Evolutionary conservation across 2,888 invertebrate genomes (phyloP).

Genomic region (Galerucella calmariensis): DNA sequence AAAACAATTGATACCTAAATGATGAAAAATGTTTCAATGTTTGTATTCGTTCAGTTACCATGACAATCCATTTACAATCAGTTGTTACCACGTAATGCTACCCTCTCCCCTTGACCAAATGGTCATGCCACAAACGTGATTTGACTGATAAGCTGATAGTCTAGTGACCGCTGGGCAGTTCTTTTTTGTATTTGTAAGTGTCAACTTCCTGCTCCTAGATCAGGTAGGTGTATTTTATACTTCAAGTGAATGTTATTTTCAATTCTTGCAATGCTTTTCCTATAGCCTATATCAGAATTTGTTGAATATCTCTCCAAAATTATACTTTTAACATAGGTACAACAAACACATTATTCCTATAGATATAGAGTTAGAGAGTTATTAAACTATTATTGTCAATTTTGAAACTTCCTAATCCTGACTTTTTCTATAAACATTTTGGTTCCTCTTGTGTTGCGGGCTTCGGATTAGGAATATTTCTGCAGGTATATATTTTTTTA

Average conservation of each 20-base stretch:
- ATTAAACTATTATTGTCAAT: too few species aligned
- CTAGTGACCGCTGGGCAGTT: slow-evolving; percentile 62
- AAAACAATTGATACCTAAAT: slow-evolving; percentile 23
- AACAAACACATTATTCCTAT: too few species aligned
- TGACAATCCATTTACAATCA: slow-evolving; percentile 63
- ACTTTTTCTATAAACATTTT: too few species aligned
- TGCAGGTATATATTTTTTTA: too few species aligned
- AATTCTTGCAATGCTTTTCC: too few species aligned
- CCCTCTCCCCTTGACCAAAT: slow-evolving; percentile 57
- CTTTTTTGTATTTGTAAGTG: slow-evolving; percentile 44
- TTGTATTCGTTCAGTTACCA: slow-evolving; percentile 62
- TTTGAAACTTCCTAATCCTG: too few species aligned
- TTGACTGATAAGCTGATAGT: slow-evolving; percentile 62
- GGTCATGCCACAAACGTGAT: slow-evolving; percentile 59
- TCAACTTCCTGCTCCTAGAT: slow-evolving; percentile 17
- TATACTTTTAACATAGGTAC: too few species aligned
- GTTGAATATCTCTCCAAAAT: too few species aligned
- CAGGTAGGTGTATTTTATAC: slow-evolving; percentile 29
- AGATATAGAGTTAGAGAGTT: too few species aligned
- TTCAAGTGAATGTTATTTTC: neutral
- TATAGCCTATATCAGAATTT: too few species aligned
- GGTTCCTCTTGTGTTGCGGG: too few species aligned
- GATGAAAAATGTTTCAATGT: slow-evolving; percentile 49
- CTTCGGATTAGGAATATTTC: too few species aligned
- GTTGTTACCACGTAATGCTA: slow-evolving; percentile 63